Evolutionary conservation across 2,888 invertebrate species (phyloP), one percentile per base, ranked within the genome.

Genomic region (Apodemia hepburni): DNA sequence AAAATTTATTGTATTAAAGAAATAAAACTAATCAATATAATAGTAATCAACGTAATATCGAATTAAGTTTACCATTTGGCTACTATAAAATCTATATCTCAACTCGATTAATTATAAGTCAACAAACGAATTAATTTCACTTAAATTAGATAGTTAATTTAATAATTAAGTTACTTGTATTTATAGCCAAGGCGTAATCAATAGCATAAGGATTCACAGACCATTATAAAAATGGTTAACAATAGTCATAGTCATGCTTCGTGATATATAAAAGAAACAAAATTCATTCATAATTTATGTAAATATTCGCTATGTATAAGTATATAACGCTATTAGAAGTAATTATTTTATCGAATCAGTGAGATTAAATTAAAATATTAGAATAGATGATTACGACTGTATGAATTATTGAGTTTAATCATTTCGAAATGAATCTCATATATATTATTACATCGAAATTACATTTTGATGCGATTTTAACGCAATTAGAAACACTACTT

Each of bases 331-430:
- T 87, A 87, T 77, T 81, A 84, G 76, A 77, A 72, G 69, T 84
- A 86, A 84, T 84, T 85, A 86, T 80, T 78, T 82, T 87, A 87
- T 87, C 87, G 86, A 87, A 82, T 82, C 84, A 89, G 90, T 91
- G 90, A 91, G 90, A 91, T 89, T 91, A 91, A 85, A 76, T 86
- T 85, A 84, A 85, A 75, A 82, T 80, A 58, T 75, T 83, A 85
- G 81, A 71, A 78, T 85, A 85, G 84, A 71, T 70, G 42, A 42
- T 42, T 74, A 74, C 71, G 73, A 71, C 77, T 84, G 84, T 73
- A 75, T 54, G 22, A 54, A 27, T 27, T 54, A 27, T 22, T 54
- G 54, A 54, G 54, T 54, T 54, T 22, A 54, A 54, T 12, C 27
- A 54, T 15, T 54, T 27, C 22, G 12, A 65, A 67, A 69, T 65